Conservation (phyloP, 2,888 invertebrate genomes). For the Sepioteuthis lessoniana region DNA sequence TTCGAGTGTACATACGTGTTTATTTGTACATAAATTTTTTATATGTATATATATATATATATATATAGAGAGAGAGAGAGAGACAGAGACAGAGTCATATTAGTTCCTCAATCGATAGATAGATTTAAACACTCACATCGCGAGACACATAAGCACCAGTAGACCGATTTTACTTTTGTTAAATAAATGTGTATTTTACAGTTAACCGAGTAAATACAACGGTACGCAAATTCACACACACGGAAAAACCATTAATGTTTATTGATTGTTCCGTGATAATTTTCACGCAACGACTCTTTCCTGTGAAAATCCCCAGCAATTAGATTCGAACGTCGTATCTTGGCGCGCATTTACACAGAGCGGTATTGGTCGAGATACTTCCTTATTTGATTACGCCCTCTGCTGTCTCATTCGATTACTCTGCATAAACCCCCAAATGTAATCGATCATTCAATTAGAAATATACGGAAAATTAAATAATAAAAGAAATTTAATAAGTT, state of each 20-base stretch:
- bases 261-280: neutral
- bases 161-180: too few species aligned
- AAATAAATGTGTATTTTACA: neutral
- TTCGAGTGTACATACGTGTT: too few species aligned
- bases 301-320: neutral
- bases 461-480: conserved; percentile 2
- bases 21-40: too few species aligned
- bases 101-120: too few species aligned
- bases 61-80: too few species aligned
- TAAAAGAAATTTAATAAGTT: conserved; percentile 33
- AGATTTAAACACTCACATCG: too few species aligned
- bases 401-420: neutral
- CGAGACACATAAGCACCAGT: too few species aligned
- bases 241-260: neutral
- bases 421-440: neutral
- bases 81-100: too few species aligned
- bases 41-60: too few species aligned
- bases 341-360: neutral
- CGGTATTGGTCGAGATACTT: neutral
- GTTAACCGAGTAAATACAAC: neutral
- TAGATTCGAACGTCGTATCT: neutral
- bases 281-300: neutral
- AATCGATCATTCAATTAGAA: conserved; percentile 33
- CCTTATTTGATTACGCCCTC: neutral
- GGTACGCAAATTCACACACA: neutral